Percentiles rank a stretch among this genome's conserved stretches.
Conservation (phyloP, 1,140 invertebrate species). For the Gryon sp. region DNA sequence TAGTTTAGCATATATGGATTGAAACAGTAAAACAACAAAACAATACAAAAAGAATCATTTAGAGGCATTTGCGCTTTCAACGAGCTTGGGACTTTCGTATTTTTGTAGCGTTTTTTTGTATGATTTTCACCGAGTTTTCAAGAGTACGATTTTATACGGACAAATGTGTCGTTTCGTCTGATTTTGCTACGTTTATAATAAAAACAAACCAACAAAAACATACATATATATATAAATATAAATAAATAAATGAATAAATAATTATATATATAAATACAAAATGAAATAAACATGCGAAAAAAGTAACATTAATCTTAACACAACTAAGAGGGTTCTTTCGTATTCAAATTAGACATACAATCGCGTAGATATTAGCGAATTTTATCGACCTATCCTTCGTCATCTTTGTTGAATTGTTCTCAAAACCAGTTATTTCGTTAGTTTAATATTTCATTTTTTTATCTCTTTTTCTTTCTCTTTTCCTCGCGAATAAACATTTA, state of each 20-base stretch:
- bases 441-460: neutral
- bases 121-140: slow-evolving; percentile 48
- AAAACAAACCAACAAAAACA: neutral
- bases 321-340: slow-evolving; percentile 21
- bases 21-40: slow-evolving; percentile 12
- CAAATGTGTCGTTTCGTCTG: slow-evolving; percentile 40
- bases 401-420: no score
- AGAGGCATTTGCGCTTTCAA: slow-evolving; percentile 44
- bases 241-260: slow-evolving; percentile 5
- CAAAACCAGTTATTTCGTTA: neutral
- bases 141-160: slow-evolving; percentile 45
- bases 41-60: slow-evolving; percentile 14
- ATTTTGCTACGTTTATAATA: slow-evolving; percentile 49
- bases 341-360: slow-evolving; percentile 13
- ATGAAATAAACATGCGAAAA: slow-evolving; percentile 11
- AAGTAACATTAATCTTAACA: slow-evolving; percentile 10
- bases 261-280: slow-evolving; percentile 2
- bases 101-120: slow-evolving; percentile 49
- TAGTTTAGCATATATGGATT: slow-evolving; percentile 40
- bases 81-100: slow-evolving; percentile 54
- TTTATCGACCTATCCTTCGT: neutral
- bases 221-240: slow-evolving; percentile 12
- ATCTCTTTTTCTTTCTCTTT: neutral
- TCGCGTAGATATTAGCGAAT: slow-evolving; percentile 6
- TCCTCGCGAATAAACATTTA: slow-evolving; percentile 6